phyloP scores from a whole-genome alignment of 2,113 vertebrate species.

The Chloebia gouldiae region DNA sequence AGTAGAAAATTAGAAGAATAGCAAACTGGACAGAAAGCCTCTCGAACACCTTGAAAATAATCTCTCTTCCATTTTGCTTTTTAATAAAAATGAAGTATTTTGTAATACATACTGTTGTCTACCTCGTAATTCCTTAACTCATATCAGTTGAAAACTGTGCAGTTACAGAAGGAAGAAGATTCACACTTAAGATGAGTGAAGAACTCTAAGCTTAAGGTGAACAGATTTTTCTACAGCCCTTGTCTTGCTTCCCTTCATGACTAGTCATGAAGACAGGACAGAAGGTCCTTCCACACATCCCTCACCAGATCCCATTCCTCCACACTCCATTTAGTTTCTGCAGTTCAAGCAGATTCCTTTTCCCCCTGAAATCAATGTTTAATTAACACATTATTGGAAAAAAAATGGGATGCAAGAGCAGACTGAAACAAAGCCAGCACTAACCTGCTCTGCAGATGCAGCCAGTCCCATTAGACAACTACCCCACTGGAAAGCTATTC shows the following conservation, averaged over 20 bases:
- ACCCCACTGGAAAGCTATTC: background rate
- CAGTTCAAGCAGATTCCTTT: slow-evolving; percentile 72
- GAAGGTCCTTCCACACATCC: slow-evolving; percentile 50
- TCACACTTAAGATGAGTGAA: background rate
- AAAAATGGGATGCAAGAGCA: slow-evolving; percentile 58
- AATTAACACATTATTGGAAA: slow-evolving; percentile 78
- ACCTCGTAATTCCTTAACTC: background rate
- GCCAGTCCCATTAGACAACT: background rate
- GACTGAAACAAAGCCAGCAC: slow-evolving; percentile 66
- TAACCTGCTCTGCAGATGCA: slow-evolving; percentile 48
- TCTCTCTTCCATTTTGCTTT: background rate
- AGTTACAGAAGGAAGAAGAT: background rate
- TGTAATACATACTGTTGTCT: background rate
- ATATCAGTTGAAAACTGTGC: background rate
- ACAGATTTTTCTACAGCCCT: background rate
- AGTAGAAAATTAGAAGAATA: background rate
- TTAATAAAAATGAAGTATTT: background rate
- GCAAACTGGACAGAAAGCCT: background rate
- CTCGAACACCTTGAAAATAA: background rate
- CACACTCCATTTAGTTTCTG: slow-evolving; percentile 73
- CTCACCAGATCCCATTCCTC: slow-evolving; percentile 54
- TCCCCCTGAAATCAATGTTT: slow-evolving; percentile 77
- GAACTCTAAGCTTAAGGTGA: background rate
- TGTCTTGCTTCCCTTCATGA: background rate
- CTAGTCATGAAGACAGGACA: slow-evolving; percentile 42